phyloP scores from a whole-genome alignment of 2,113 vertebrate genomes.

The Helogale parvula region DNA sequence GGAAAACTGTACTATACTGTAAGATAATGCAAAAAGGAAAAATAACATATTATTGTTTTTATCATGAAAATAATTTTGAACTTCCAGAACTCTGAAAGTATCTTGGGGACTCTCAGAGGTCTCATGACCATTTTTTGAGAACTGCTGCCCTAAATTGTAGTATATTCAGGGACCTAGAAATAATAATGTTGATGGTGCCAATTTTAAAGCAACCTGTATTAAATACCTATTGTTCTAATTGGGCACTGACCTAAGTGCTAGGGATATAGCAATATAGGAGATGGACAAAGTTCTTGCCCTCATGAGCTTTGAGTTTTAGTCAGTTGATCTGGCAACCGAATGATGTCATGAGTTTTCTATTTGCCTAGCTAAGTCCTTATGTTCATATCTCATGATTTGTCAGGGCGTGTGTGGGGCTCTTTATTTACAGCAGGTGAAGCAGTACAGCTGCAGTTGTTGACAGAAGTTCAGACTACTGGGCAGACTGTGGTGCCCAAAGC shows the following conservation, averaged over 20 bases:
- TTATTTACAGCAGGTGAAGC: conserved; percentile 51
- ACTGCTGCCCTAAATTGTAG: background rate
- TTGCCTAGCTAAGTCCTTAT: conserved; percentile 33
- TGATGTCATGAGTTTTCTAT: conserved; percentile 59
- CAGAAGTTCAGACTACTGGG: conserved; percentile 13
- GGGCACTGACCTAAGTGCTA: background rate
- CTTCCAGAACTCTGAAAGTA: background rate
- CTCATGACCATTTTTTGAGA: background rate
- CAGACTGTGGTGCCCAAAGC: background rate
- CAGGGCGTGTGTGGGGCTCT: background rate
- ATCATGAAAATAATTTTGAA: conserved; percentile 17
- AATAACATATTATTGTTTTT: background rate
- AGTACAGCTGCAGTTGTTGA: conserved; percentile 22
- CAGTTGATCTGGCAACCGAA: conserved; percentile 30
- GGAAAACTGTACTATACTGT: background rate
- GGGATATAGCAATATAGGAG: background rate
- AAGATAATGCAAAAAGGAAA: conserved; percentile 20
- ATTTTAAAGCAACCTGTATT: conserved; percentile 50
- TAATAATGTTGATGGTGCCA: background rate
- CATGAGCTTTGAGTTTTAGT: conserved; percentile 33
- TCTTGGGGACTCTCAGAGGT: background rate
- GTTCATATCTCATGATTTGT: conserved; percentile 41
- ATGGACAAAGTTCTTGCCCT: background rate
- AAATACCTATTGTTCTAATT: background rate
- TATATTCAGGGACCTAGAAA: background rate